Evolutionary conservation across 1,140 invertebrate species (phyloP).

Genomic region (Lasioglossum baleicum): DNA sequence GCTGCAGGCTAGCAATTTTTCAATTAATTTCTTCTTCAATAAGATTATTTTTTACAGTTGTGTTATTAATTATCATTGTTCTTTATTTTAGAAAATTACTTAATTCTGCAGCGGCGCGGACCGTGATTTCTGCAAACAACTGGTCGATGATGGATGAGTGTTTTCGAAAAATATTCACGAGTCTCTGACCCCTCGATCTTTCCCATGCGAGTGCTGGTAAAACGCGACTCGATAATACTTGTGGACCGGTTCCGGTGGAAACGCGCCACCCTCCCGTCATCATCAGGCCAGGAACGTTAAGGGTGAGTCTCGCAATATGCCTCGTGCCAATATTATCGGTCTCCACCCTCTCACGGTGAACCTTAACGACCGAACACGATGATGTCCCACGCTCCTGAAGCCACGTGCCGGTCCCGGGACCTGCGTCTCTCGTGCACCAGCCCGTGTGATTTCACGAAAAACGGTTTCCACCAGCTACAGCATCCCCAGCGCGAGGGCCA

Average conservation of each 20-base stretch:
- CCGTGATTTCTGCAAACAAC: background rate
- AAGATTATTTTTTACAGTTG: too few species aligned
- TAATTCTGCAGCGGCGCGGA: too few species aligned
- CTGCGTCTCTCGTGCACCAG: conserved; percentile 69
- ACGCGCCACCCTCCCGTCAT: conserved; percentile 52
- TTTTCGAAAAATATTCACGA: conserved; percentile 44
- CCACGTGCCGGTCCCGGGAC: conserved; percentile 71
- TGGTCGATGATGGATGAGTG: background rate
- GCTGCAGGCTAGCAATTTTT: too few species aligned
- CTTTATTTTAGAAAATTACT: too few species aligned
- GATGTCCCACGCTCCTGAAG: conserved; percentile 71
- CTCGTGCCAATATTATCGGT: conserved; percentile 73
- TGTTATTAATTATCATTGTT: too few species aligned
- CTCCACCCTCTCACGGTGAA: conserved; percentile 50
- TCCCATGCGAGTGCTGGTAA: conserved; percentile 49
- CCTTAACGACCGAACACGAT: conserved; percentile 62
- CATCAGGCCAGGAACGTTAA: conserved; percentile 59
- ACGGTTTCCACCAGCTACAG: conserved; percentile 50
- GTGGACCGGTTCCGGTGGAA: conserved; percentile 50
- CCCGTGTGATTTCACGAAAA: conserved; percentile 73
- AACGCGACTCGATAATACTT: conserved; percentile 57
- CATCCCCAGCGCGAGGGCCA: conserved; percentile 17
- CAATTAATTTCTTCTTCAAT: too few species aligned
- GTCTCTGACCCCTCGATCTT: conserved; percentile 38
- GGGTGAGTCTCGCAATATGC: conserved; percentile 70